Percentiles rank a stretch among this genome's conserved stretches.
These are phyloP conservation scores for Gopherus flavomarginatus DNA, from an alignment of 2,113 vertebrate genomes.

Conservation along the genomic window DNA sequence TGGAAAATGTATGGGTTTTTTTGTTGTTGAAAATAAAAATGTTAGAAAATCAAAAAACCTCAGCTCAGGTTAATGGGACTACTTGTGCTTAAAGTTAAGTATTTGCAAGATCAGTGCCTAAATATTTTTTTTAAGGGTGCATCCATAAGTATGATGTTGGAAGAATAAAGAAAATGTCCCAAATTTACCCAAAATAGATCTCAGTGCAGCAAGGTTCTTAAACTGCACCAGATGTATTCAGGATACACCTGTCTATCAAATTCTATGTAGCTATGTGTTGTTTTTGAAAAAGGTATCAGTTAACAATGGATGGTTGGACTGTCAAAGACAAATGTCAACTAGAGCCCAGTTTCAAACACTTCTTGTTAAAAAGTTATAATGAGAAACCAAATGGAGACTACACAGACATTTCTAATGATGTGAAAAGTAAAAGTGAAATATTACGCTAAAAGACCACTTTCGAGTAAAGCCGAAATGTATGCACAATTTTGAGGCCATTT, in stretches of 20 bases:
- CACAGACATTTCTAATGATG: slow-evolving; percentile 26
- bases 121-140: not conserved
- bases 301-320: not conserved
- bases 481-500: not conserved
- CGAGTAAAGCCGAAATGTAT: not conserved
- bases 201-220: slow-evolving; percentile 49
- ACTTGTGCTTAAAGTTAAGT: slow-evolving; percentile 31
- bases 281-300: not conserved
- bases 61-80: not conserved
- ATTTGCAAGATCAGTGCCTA: slow-evolving; percentile 5
- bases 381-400: slow-evolving; percentile 3
- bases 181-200: slow-evolving; percentile 29
- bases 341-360: slow-evolving; percentile 28
- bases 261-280: not conserved
- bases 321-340: slow-evolving; percentile 6
- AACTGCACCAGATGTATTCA: slow-evolving; percentile 40
- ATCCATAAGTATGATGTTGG: not conserved
- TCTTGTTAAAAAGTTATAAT: slow-evolving; percentile 49
- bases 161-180: slow-evolving; percentile 52
- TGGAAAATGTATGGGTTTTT: not conserved
- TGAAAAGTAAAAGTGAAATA: slow-evolving; percentile 12
- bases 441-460: not conserved
- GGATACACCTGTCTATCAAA: slow-evolving; percentile 60
- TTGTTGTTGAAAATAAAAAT: not conserved
- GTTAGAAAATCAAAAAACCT: not conserved